These are phyloP conservation scores for Mya arenaria DNA, from an alignment of 1,140 invertebrate genomes.

Conservation along the genomic window DNA sequence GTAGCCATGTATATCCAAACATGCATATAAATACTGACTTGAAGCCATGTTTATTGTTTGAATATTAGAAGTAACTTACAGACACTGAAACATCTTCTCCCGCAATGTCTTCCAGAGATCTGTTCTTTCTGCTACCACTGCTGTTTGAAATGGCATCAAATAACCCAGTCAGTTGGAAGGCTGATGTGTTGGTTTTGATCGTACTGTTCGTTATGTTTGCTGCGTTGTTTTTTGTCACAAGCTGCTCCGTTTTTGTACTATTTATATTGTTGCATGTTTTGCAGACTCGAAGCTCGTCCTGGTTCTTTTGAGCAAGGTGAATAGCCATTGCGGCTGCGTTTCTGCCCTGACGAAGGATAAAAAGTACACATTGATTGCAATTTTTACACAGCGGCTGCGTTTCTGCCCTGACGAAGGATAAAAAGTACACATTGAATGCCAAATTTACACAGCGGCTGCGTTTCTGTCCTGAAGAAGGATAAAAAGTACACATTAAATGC, in stretches of 20 bases:
- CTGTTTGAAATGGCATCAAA: background rate
- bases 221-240: background rate
- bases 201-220: background rate
- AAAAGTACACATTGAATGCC: no score
- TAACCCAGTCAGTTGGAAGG: background rate
- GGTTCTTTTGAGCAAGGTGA: background rate
- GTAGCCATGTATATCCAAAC: no score
- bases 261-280: background rate
- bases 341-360: no score
- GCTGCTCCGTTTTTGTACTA: background rate
- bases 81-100: slow-evolving; percentile 14
- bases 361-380: no score
- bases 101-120: background rate
- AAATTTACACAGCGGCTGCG: background rate
- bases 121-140: background rate
- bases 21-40: no score
- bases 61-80: no score
- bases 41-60: no score
- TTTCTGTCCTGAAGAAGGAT: background rate
- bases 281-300: background rate
- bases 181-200: background rate
- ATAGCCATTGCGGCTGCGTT: background rate
- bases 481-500: no score
- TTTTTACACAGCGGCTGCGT: background rate
- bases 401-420: background rate